Base-by-base conservation (phyloP, 2,113 vertebrate species). In the Lampris megalopsis region DNA sequence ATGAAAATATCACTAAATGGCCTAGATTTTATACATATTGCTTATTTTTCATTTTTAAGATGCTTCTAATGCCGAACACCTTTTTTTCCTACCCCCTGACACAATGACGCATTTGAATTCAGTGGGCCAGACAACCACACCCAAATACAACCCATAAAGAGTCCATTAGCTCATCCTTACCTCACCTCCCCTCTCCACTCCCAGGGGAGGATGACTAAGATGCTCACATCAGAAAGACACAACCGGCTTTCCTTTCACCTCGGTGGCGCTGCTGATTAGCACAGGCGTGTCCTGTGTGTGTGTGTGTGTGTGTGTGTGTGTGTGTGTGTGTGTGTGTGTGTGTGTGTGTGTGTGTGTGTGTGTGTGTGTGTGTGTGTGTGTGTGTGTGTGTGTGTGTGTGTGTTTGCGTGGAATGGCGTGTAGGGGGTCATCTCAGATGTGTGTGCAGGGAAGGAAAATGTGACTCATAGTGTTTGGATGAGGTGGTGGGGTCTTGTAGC, bases 151-250 rank as follows among this genome's bases (percentile, higher is more conserved):
- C 76, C 57, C 68, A 68, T 86, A 86, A 76, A 67, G 76, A 65
- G 74, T 48, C 75, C 77, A 87, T 92, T 86, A 86, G 84, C 73
- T 91, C 81, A 90, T 80, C 75, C 88, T 91, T 87, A 91, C 85
- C 85, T 89, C 89, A 88, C 68, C 77, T 58, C 56, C 65, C 76
- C 77, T 76, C 77, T 71, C 69, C 81, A 76, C 67, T 81, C 77
- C 81, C 72, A 50, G 70, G 77, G 77, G 76, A 82, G 38, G 54
- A 84, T 91, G 89, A 91, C 71, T 82, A 86, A 86, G 68, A 86
- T 69, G 66, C 77, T 68, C 53, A 75, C 73, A 76, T 40, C 77
- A 63, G 56, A 24, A 38, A 42, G 56, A 71, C 41, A 67, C 65
- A 64, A 64, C 43, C 38, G 60, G 50, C 63, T 78, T 50, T 6